Conservation (phyloP, 2,888 invertebrate species). For the Mechanitis messenoides region DNA sequence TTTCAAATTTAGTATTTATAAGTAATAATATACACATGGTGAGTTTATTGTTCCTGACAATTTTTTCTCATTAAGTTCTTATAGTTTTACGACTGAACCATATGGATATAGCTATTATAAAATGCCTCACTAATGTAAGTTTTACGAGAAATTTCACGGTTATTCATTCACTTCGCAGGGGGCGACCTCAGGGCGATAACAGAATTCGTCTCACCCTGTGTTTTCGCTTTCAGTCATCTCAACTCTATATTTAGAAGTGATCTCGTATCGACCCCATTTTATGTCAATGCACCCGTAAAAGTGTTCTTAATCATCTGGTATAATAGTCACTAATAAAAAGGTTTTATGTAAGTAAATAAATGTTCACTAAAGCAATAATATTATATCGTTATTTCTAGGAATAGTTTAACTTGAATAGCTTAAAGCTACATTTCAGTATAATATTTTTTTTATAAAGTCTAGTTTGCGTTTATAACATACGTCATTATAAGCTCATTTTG, state of each 20-base stretch:
- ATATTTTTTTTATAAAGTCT: conserved; percentile 13
- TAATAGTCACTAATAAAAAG: conserved; percentile 14
- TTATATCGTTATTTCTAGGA: conserved; percentile 17
- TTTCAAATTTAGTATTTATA: conserved; percentile 2
- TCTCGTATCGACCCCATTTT: conserved; percentile 23
- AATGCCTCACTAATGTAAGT: conserved; percentile 65
- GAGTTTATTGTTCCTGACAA: conserved; percentile 28
- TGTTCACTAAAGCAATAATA: conserved; percentile 12
- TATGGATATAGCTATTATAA: conserved; percentile 60
- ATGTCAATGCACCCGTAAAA: conserved; percentile 31
- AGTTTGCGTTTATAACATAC: conserved; percentile 30
- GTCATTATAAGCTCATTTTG: conserved; percentile 69
- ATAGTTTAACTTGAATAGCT: conserved; percentile 13
- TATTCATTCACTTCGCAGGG: conserved; percentile 58
- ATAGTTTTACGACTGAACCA: conserved; percentile 57
- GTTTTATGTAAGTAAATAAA: conserved; percentile 22
- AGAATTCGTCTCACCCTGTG: conserved; percentile 34
- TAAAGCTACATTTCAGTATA: conserved; percentile 19
- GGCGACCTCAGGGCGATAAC: conserved; percentile 42
- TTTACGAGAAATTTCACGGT: conserved; percentile 74
- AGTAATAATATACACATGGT: conserved; percentile 33
- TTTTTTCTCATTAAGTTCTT: conserved; percentile 32
- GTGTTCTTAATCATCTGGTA: conserved; percentile 21
- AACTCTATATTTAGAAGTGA: conserved; percentile 29
- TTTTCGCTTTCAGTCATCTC: conserved; percentile 32